These are phyloP conservation scores for Turritopsis rubra DNA, from an alignment of 30 jellyfish, hydroid and myxozoan species.

Conservation along the genomic window DNA sequence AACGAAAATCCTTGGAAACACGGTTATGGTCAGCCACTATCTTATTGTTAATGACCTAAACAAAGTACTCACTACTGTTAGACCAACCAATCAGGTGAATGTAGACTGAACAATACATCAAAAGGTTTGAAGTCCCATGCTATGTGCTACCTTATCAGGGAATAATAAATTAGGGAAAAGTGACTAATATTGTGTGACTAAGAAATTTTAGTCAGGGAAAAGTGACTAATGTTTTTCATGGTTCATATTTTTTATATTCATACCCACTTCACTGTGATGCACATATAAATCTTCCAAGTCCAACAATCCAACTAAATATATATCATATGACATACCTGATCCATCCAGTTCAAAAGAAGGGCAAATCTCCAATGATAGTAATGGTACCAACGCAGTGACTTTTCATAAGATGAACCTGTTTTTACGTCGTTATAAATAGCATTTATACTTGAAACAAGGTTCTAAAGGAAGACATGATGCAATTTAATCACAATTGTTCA, in stretches of 20 bases:
- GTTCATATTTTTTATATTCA: too few species aligned
- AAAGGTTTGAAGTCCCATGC: too few species aligned
- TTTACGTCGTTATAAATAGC: slow-evolving; percentile 45
- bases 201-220: too few species aligned
- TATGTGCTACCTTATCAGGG: not conserved
- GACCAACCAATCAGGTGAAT: too few species aligned
- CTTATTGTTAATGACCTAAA: slow-evolving; percentile 59
- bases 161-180: too few species aligned
- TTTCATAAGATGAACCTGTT: slow-evolving; percentile 31
- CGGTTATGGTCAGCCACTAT: slow-evolving; percentile 56
- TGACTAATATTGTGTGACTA: too few species aligned
- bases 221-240: too few species aligned
- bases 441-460: slow-evolving; percentile 46
- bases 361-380: slow-evolving; percentile 75
- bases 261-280: too few species aligned
- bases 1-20: slow-evolving; percentile 34
- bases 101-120: too few species aligned
- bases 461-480: slow-evolving; percentile 26
- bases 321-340: slow-evolving; percentile 36
- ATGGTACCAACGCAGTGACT: slow-evolving; percentile 60
- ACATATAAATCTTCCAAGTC: too few species aligned
- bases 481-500: not conserved
- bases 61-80: not conserved
- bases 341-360: slow-evolving; percentile 67
- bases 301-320: not conserved